Evolutionary conservation across 2,888 invertebrate species (phyloP).

Genomic region (Dendrolimus houi): DNA sequence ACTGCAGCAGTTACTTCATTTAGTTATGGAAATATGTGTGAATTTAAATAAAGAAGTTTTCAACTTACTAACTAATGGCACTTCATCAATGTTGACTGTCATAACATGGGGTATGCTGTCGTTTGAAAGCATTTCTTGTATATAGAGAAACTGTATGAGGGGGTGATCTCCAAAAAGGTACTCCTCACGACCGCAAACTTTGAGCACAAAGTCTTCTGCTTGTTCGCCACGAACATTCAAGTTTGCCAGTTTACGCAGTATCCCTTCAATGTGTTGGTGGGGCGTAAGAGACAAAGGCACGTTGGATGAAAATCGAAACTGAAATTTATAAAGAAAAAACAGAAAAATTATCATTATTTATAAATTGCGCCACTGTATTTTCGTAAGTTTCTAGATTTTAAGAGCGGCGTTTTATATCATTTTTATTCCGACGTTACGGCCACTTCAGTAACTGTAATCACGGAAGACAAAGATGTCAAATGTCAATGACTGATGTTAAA

Average conservation of each 20-base stretch:
- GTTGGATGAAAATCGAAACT: not conserved
- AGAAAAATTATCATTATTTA: no score
- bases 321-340: not conserved
- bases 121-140: conserved; percentile 82
- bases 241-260: conserved; percentile 45
- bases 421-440: no score
- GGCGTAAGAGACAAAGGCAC: not conserved
- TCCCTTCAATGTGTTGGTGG: conserved; percentile 52
- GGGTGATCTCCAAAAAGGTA: conserved; percentile 85
- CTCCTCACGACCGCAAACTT: not conserved
- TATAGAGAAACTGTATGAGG: conserved; percentile 84
- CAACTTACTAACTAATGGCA: not conserved
- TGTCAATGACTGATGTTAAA: no score
- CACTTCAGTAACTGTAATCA: no score
- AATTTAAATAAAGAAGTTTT: not conserved
- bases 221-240: not conserved
- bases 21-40: not conserved
- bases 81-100: conserved; percentile 72
- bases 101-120: conserved; percentile 82
- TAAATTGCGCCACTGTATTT: no score
- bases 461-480: no score
- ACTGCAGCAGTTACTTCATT: no score
- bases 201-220: not conserved
- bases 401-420: no score
- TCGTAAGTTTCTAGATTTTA: no score